phyloP scores from a whole-genome alignment of 2,888 invertebrate genomes.

The Geophilus truncorum region DNA sequence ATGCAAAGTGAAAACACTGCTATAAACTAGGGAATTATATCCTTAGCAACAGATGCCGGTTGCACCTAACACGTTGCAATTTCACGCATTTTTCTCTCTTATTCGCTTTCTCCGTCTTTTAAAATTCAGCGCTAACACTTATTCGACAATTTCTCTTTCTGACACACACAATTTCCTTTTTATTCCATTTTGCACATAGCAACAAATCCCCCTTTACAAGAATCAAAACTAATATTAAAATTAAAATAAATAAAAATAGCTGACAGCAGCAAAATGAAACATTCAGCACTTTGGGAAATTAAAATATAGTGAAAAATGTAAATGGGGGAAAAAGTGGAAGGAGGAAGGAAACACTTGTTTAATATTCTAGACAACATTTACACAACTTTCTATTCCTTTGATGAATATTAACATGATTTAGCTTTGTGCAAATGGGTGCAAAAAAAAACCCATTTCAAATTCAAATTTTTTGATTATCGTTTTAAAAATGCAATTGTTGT shows the following conservation, averaged over 20 bases:
- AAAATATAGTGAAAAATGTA: not conserved
- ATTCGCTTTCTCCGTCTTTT: not conserved
- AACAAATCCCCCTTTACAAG: not conserved
- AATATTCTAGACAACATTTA: not conserved
- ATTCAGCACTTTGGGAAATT: not conserved
- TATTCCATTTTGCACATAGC: not conserved
- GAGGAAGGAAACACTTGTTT: not conserved
- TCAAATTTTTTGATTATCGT: too few relatives aligned
- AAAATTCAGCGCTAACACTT: not conserved
- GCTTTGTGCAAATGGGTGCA: not conserved
- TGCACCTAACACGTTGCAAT: not conserved
- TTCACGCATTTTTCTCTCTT: not conserved
- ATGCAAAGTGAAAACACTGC: not conserved
- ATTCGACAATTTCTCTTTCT: not conserved
- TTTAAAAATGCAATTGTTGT: too few relatives aligned
- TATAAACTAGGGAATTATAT: not conserved
- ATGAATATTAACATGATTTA: not conserved
- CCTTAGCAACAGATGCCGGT: not conserved
- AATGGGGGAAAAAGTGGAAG: not conserved
- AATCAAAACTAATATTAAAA: not conserved
- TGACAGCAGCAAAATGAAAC: not conserved
- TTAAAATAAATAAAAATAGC: not conserved
- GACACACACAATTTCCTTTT: not conserved
- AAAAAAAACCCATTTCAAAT: not conserved
- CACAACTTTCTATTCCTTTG: not conserved